Evolutionary conservation across 64 coral and sea anemone species (phyloP).

Genomic region (Cladopsammia gracilis): DNA sequence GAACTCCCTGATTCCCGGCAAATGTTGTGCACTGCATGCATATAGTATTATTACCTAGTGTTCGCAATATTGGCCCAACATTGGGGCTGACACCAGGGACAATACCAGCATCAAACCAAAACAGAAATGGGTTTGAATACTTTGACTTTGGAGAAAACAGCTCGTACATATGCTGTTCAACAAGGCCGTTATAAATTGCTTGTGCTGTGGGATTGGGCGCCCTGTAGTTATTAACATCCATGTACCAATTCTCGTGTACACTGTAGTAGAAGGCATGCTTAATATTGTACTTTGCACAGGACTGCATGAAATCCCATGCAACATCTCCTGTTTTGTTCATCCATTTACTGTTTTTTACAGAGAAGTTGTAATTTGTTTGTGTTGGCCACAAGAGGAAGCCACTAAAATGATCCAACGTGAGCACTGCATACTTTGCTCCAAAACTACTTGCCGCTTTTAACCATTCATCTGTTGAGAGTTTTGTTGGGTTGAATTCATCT

Average conservation of each 20-base stretch:
- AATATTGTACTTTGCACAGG: conserved; percentile 43
- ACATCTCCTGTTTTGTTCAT: conserved; percentile 46
- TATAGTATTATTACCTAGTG: conserved; percentile 16
- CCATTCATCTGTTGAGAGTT: conserved; percentile 71
- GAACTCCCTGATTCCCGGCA: conserved; percentile 25
- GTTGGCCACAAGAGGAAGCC: conserved; percentile 77
- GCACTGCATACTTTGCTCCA: conserved; percentile 61
- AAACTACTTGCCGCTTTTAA: conserved; percentile 73
- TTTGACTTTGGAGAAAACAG: conserved; percentile 41
- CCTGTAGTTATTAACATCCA: conserved; percentile 39
- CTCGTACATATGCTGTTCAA: conserved; percentile 44
- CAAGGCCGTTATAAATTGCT: conserved; percentile 7
- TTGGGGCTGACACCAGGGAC: conserved; percentile 45
- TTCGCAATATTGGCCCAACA: conserved; percentile 32
- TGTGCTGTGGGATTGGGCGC: not conserved
- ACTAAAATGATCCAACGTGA: conserved; percentile 55
- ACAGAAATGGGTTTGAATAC: conserved; percentile 42
- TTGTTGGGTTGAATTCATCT: conserved; percentile 45
- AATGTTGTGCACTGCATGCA: conserved; percentile 17
- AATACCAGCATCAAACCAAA: conserved; percentile 62
- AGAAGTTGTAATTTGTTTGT: conserved; percentile 52
- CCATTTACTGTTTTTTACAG: conserved; percentile 57
- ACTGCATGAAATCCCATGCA: conserved; percentile 53
- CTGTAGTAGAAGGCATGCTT: conserved; percentile 68
- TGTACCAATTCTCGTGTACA: conserved; percentile 61